Base-by-base conservation (phyloP, 2,113 vertebrate species). In the Falco punctatus region DNA sequence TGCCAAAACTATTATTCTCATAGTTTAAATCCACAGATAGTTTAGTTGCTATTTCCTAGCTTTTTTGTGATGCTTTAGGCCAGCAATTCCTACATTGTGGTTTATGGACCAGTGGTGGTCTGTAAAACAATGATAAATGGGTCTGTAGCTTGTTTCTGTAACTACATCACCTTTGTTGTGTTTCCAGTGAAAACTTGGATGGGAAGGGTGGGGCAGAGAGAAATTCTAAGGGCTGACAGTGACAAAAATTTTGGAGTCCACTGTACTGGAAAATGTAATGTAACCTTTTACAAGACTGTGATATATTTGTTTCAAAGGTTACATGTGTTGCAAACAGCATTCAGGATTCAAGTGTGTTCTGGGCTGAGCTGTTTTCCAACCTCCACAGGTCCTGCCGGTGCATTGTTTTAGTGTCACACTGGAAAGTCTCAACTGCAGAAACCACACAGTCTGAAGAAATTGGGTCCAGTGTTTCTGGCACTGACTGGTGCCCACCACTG, bases 1-100 rank as follows among this genome's bases (percentile, higher is more conserved):
- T 96, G 75, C 79, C 75, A 61, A 49, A 93, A 74, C 61, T 72
- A n/a, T 96, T 93, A 93, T 93, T 96, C 92, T 86, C 80, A 30
- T 55, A 67, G 52, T 81, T 93, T 35, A 90, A 93, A 84, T 78
- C 77, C 92, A 77, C 61, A 55, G 69, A 94, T 78, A 88, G 38
- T 88, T 90, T 71, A 59, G n/a, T 72, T 92, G 77, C 65, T 94
- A 24, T 94, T 96, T 92, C 79, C 82, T 90, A 81, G 92, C 4
- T 15, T 91, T 78, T 94, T 57, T 92, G 5, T 72, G 89, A 75
- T 69, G 80, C 48, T 96, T 94, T 80, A 88, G 78, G 73, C 84
- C 81, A 85, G 24, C 35, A 82, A 62, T 87, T 89, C 66, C 87
- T 65, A 52, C 87, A 75, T 57, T 81, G 84, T 94, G 73, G 84